Evolutionary conservation across 2,888 invertebrate species (phyloP).

Genomic region (Marronus borbonicus): DNA sequence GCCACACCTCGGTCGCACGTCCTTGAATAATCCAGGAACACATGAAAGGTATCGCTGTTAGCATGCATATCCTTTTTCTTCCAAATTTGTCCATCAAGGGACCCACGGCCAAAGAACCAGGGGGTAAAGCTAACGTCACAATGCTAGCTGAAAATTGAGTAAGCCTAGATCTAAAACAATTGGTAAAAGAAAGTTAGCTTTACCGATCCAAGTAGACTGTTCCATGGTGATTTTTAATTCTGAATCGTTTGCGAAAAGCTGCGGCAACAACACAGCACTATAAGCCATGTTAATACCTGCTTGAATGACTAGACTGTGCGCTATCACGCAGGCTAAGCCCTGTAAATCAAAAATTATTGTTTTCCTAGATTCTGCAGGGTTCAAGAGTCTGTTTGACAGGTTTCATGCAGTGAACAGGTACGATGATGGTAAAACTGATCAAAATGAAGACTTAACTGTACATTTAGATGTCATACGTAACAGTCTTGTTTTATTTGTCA

Average conservation of each 20-base stretch:
- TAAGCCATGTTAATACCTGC: slow-evolving; percentile 75
- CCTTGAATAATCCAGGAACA: slow-evolving; percentile 72
- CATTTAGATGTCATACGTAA: no score
- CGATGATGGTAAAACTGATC: no score
- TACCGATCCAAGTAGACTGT: slow-evolving; percentile 76
- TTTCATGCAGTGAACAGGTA: neutral
- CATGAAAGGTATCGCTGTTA: slow-evolving; percentile 70
- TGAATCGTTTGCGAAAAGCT: slow-evolving; percentile 68
- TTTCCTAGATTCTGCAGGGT: neutral
- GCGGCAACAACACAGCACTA: slow-evolving; percentile 73
- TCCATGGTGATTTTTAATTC: slow-evolving; percentile 68
- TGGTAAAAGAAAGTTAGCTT: slow-evolving; percentile 43
- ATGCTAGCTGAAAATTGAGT: slow-evolving; percentile 71
- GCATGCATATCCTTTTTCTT: slow-evolving; percentile 70
- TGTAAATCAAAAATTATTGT: slow-evolving; percentile 5
- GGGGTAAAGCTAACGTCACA: slow-evolving; percentile 72
- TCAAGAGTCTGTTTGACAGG: neutral
- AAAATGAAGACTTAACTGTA: no score
- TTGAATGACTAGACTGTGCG: slow-evolving; percentile 72
- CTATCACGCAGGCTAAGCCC: slow-evolving; percentile 62
- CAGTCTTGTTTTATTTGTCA: no score
- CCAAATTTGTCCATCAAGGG: slow-evolving; percentile 75
- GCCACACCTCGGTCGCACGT: slow-evolving; percentile 68
- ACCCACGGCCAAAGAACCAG: slow-evolving; percentile 73
- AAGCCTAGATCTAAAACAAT: no score